These are phyloP conservation scores for Macroglossus sobrinus DNA, from an alignment of 2,113 vertebrate genomes.

Conservation along the genomic window DNA sequence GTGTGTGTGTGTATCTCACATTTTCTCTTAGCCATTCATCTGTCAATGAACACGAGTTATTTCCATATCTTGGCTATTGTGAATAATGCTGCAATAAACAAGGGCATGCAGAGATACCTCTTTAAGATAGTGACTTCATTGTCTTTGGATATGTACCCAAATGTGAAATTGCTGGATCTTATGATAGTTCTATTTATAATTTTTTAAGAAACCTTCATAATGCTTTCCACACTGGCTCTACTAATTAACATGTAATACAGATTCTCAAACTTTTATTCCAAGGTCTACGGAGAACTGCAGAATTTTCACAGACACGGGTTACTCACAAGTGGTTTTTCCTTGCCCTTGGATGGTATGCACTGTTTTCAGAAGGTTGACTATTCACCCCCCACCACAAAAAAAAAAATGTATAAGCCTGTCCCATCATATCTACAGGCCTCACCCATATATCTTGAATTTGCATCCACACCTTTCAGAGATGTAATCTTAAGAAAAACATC, in stretches of 20 bases:
- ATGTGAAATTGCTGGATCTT: neutral
- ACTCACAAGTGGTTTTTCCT: neutral
- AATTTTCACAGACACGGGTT: neutral
- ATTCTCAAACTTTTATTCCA: neutral
- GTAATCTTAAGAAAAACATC: neutral
- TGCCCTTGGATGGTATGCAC: neutral
- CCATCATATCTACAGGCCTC: neutral
- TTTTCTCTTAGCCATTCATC: neutral
- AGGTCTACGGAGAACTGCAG: neutral
- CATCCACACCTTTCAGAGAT: neutral
- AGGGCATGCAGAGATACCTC: neutral
- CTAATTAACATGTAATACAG: neutral
- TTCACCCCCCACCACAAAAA: neutral
- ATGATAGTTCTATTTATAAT: neutral
- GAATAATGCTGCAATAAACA: neutral
- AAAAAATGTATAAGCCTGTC: neutral
- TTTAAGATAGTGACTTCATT: neutral
- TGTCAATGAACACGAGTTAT: neutral
- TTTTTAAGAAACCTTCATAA: neutral
- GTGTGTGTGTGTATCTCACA: neutral
- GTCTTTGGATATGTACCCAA: neutral
- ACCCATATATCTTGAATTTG: neutral
- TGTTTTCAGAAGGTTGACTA: neutral
- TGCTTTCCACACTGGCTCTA: neutral
- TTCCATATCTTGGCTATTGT: neutral